Base-by-base conservation (phyloP, 2,797 vertebrate genomes). In the Crax fasciolata region DNA sequence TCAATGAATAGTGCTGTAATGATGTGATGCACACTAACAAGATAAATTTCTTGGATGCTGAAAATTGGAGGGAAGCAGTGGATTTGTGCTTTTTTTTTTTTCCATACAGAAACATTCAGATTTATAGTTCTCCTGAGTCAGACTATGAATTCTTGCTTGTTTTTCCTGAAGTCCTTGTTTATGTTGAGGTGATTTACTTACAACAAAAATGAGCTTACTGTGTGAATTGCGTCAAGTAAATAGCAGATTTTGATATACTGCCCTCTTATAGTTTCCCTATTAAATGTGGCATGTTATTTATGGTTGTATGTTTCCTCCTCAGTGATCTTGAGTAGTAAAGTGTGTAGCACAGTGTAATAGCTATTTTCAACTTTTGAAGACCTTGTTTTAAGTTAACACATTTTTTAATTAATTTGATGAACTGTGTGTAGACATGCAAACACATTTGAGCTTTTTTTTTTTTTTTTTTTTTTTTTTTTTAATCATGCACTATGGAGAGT, bases 101-200 rank as follows among this genome's bases (percentile, higher is more conserved):
- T 94, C 95, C 49, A 57, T 95, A 92, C 24, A 88, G 94, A 96
- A 91, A 57, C 74, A 66, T 77, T 90, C 75, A 94, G 95, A 98
- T 97, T 97, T 94, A 96, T 93, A 65, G 24, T 84, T 81, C 91
- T 96, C 84, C 71, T 59, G 91, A 96, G 94, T 94, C 94, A 88
- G 84, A 73, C 35, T 74, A 55, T 95, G 94, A 96, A 96, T 97
- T 97, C 94, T 94, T 87, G 80, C 94, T 96, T 97, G 41, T 92
- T 97, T 96, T 95, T 92, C 24, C 87, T 74, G 41, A 95, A 96
- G 85, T 71, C 27, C 90, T 95, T 96, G 79, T 96, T 95, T 96
- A 94, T 96, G 87, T 49, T 92, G 76, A 93, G 90, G 74, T 94
- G 95, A 77, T 97, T 97, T 97, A 95, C 84, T 92, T 92, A 87